These are phyloP conservation scores for Marmota flaviventris DNA, from an alignment of 2,113 vertebrate genomes.

Conservation along the genomic window DNA sequence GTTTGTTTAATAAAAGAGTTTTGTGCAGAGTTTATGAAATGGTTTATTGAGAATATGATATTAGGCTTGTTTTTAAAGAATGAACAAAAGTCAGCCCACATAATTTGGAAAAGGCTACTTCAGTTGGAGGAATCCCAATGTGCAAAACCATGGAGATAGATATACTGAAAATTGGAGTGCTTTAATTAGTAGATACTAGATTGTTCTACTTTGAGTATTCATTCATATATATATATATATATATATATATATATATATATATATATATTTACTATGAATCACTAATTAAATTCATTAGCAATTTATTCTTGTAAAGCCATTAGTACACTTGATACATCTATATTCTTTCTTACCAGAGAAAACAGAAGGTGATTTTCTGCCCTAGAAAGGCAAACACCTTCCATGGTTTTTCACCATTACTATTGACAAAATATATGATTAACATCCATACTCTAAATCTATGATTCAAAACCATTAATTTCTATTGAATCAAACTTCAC, in stretches of 20 bases:
- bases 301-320: conserved; percentile 31
- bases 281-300: conserved; percentile 56
- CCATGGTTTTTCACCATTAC: conserved; percentile 2
- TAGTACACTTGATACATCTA: neutral
- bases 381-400: conserved; percentile 35
- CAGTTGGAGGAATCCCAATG: neutral
- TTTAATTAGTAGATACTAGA: conserved; percentile 9
- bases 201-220: conserved; percentile 34
- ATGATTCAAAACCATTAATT: conserved; percentile 58
- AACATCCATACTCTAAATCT: conserved; percentile 48
- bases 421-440: neutral
- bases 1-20: neutral
- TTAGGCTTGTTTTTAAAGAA: neutral
- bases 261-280: conserved; percentile 45
- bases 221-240: conserved; percentile 33
- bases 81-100: neutral
- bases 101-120: neutral
- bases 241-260: conserved; percentile 45
- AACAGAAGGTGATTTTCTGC: neutral
- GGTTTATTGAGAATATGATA: neutral
- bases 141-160: neutral
- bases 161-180: neutral
- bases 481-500: conserved; percentile 28
- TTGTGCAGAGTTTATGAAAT: neutral
- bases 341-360: neutral